These are phyloP conservation scores for Zaprionus gabonicus DNA, from an alignment of 1,140 invertebrate species.

Conservation along the genomic window DNA sequence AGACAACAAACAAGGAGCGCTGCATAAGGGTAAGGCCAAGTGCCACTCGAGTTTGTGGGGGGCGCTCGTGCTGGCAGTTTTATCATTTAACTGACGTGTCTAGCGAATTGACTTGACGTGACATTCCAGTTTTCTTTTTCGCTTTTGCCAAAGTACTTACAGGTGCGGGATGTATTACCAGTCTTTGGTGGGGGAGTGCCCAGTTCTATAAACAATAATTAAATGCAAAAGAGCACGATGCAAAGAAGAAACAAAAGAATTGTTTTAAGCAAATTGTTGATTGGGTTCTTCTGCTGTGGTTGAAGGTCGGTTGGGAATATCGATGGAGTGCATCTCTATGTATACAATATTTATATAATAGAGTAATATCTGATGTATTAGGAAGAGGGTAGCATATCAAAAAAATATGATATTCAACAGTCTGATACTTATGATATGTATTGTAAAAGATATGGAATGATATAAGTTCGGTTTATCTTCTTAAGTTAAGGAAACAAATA, in stretches of 20 bases:
- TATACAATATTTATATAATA: no score
- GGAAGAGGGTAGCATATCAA: no score
- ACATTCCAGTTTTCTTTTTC: constrained; percentile 49
- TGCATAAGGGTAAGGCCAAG: constrained; percentile 64
- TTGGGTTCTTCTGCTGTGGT: neutral
- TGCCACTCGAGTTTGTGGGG: constrained; percentile 43
- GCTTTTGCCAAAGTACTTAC: neutral
- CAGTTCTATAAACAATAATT: neutral
- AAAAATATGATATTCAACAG: no score
- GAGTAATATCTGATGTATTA: no score
- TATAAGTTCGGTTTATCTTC: neutral
- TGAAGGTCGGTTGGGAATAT: neutral
- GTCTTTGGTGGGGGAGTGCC: neutral
- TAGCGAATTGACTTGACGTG: constrained; percentile 57
- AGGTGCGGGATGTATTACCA: neutral
- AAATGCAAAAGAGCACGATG: neutral
- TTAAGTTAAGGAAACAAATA: neutral
- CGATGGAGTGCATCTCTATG: neutral
- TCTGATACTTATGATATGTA: no score
- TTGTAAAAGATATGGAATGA: no score
- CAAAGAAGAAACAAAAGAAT: neutral
- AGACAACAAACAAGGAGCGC: constrained; percentile 9
- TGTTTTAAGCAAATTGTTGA: neutral
- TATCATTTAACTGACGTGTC: constrained; percentile 72
- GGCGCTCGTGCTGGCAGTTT: constrained; percentile 47